phyloP scores from a whole-genome alignment of 2,113 vertebrate genomes.

The Melozone crissalis region DNA sequence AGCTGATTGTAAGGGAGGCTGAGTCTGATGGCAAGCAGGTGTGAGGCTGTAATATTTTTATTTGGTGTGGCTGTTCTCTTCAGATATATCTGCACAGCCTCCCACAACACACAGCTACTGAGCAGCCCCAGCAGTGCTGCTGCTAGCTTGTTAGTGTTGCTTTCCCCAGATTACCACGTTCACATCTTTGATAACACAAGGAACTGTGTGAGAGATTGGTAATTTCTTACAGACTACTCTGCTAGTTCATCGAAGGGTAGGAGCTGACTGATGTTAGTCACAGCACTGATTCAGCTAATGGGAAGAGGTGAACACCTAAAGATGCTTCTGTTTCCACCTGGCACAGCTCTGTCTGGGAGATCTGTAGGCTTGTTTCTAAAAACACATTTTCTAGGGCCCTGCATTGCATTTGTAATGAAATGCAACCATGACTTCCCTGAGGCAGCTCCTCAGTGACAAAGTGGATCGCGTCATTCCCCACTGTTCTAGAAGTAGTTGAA shows the following conservation, averaged over 20 bases:
- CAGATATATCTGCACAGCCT: background rate
- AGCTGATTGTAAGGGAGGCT: background rate
- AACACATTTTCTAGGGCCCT: background rate
- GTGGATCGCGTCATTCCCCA: background rate
- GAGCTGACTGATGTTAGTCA: background rate
- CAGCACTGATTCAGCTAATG: background rate
- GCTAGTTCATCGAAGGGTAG: background rate
- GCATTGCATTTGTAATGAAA: background rate
- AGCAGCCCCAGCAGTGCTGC: background rate
- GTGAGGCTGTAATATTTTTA: background rate
- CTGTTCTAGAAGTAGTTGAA: background rate
- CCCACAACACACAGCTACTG: background rate
- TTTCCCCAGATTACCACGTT: background rate
- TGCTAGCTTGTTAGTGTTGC: background rate
- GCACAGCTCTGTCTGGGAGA: background rate
- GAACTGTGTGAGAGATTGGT: background rate
- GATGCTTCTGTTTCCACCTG: background rate
- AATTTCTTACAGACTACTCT: background rate
- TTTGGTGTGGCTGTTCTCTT: background rate
- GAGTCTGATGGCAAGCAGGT: background rate
- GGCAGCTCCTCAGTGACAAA: background rate
- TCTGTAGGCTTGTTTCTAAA: background rate
- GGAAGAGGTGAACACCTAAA: background rate
- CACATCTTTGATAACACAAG: background rate
- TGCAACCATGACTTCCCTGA: background rate